A percentile compares a stretch with the other conserved stretches of the same genome.
These are phyloP conservation scores for Siniperca obscura DNA, from an alignment of 2,797 vertebrate species.

Conservation along the genomic window DNA sequence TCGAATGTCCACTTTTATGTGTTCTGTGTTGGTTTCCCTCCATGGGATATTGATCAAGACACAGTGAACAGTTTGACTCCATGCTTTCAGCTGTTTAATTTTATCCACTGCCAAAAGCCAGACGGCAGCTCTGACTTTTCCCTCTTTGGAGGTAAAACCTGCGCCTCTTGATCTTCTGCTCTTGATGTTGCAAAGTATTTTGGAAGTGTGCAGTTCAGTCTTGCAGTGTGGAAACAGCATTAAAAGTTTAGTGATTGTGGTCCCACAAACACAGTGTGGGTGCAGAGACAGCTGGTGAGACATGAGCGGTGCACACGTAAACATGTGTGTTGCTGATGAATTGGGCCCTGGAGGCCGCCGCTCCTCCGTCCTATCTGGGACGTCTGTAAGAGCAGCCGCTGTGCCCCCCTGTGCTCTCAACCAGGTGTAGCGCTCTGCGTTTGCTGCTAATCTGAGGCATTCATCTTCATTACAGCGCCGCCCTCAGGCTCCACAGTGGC, in stretches of 20 bases:
- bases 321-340: constrained; percentile 65
- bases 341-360: constrained; percentile 53
- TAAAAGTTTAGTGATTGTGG: constrained; percentile 19
- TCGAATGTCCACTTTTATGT: background rate
- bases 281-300: constrained; percentile 24
- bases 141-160: constrained; percentile 1
- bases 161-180: background rate
- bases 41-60: background rate
- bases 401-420: constrained; percentile 22
- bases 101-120: background rate
- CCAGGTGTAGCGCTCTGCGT: constrained; percentile 61
- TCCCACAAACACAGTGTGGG: constrained; percentile 27
- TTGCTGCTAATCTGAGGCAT: constrained; percentile 71
- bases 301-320: constrained; percentile 21
- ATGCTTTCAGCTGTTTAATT: constrained; percentile 4
- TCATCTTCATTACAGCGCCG: constrained; percentile 75
- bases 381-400: constrained; percentile 22
- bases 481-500: constrained; percentile 58
- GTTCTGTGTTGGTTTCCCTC: background rate
- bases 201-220: background rate
- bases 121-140: background rate
- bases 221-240: constrained; percentile 1
- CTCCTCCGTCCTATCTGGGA: constrained; percentile 47
- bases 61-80: background rate
- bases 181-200: background rate